These are phyloP conservation scores for Patella ulyssiponensis DNA, from an alignment of 2,888 invertebrate genomes.

Conservation along the genomic window DNA sequence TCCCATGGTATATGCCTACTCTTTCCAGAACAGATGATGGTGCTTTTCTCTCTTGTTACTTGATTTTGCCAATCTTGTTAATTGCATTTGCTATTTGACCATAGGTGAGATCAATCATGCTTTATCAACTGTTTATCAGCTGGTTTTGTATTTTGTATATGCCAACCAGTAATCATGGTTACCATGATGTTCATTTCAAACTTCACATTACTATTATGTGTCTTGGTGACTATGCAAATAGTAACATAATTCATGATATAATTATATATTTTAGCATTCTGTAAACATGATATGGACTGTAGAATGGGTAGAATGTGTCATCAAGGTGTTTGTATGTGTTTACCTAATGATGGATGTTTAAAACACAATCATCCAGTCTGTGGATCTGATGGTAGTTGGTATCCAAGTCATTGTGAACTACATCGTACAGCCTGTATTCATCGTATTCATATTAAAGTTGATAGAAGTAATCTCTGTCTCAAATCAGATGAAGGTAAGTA, in stretches of 20 bases:
- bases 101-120: no score
- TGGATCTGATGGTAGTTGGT: conserved; percentile 67
- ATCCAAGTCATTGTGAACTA: conserved; percentile 70
- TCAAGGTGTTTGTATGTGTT: conserved; percentile 78
- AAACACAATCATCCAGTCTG: conserved; percentile 67
- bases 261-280: conserved; percentile 76
- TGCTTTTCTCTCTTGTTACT: no score
- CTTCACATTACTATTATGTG: no score
- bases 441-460: conserved; percentile 61
- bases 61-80: no score
- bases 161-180: no score
- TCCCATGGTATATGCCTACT: no score
- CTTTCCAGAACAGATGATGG: no score
- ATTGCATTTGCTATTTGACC: no score
- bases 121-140: no score
- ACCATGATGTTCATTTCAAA: no score
- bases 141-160: no score
- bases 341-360: conserved; percentile 32
- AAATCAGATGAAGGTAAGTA: conserved; percentile 5
- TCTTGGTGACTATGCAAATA: no score
- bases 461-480: conserved; percentile 50
- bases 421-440: conserved; percentile 68
- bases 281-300: conserved; percentile 78
- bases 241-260: background rate
- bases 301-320: conserved; percentile 78